Base-by-base conservation (phyloP, 1,140 invertebrate genomes). In the Vanessa atalanta region DNA sequence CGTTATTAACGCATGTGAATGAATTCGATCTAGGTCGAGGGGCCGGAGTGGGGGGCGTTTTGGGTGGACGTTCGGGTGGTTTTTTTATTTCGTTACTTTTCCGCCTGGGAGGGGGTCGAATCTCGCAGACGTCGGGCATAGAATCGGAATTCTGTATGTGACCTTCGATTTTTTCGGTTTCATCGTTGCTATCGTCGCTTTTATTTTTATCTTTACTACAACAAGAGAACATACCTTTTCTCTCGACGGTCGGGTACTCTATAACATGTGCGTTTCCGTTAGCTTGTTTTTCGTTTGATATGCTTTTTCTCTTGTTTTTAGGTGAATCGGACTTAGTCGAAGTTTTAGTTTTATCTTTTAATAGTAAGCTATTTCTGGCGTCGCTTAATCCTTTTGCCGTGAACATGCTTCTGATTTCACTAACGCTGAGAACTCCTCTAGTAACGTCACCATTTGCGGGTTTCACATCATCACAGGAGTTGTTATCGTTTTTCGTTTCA, bases 151-250 rank as follows among this genome's bases (percentile, higher is more conserved):
- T 88, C 63, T 86, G 81, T 68, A 90, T 79, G 15, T 86, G 83
- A 14, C 76, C 68, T 72, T 89, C 89, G 47, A 86, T 79, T 78
- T 87, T 86, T 71, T 91, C 88, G 15, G 85, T 76, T 73, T 90
- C 91, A 47, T 91, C 89, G 14, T 83, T 84, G 75, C 80, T 88
- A 12, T 88, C 85, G 67, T 93, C 93, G 8, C 85, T 85, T 81
- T 93, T 92, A 82, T 93, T 94, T 77, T 93, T 92, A 67, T 93
- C 92, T 92, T 95, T 95, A 50, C 93, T 93, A 77, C 95, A 95
- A 82, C 95, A 95, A 48, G 95, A 95, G 81, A 95, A 95, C 83
- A 95, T 94, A 57, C 95, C 94, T 87, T 95, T 95, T 67, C 95
- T 93, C 86, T 95, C 95, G 8, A 95, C 94, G 0, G 95, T 95